Conservation (phyloP, 1,140 invertebrate species). For the Doryteuthis pealeii region DNA sequence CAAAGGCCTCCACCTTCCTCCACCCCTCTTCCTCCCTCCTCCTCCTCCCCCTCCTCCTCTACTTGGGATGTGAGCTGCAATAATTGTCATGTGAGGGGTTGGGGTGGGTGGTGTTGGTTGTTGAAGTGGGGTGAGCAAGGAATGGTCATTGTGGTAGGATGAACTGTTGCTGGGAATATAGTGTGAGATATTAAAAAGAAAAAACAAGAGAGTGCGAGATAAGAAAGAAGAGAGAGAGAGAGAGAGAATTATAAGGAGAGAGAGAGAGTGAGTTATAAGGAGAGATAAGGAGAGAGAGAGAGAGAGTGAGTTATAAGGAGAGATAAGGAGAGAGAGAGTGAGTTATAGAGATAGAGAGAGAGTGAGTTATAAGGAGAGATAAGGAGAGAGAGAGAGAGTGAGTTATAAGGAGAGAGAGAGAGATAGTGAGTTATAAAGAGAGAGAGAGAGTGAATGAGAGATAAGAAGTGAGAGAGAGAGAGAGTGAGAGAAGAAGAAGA, state of each 20-base stretch:
- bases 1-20: too few species aligned
- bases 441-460: neutral
- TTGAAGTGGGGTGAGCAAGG: too few species aligned
- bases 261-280: neutral
- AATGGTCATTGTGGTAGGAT: too few species aligned
- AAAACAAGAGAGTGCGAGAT: too few species aligned
- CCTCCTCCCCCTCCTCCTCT: too few species aligned
- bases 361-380: neutral
- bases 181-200: too few species aligned
- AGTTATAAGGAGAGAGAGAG: neutral
- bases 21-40: too few species aligned
- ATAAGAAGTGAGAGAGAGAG: neutral
- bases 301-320: neutral
- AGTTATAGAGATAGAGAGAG: neutral
- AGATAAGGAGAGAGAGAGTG: neutral
- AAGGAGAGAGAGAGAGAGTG: neutral
- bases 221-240: neutral
- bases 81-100: too few species aligned
- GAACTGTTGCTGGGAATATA: too few species aligned
- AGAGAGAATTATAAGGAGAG: neutral
- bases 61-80: too few species aligned
- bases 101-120: too few species aligned
- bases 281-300: neutral
- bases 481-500: neutral
- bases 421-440: neutral